Evolutionary conservation across 1,140 invertebrate genomes (phyloP), one percentile per base, ranked within the genome.

Genomic region (Gryllus bimaculatus): DNA sequence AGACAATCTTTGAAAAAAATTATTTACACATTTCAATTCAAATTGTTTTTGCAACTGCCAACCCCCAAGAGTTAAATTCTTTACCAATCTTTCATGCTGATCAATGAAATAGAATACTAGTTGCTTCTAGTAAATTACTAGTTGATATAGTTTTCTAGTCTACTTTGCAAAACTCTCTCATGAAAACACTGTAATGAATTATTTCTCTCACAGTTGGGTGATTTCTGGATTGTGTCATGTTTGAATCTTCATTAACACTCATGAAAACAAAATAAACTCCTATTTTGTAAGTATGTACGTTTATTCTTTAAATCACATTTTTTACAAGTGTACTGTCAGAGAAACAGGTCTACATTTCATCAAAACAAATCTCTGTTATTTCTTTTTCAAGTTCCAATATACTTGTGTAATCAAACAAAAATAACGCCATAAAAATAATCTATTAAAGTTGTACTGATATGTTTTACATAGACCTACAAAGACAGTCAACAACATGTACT

Each of bases 381-480:
- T 66, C 18, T 66, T 66, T 66, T 13, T 66, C 54, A 13, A 13
- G 54, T 13, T 13, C 54, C 10, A 66, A 18, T 66, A 13, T 66
- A 66, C 54, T 66, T 66, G 54, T 13, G 54, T 66, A 66, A 66
- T 10, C 54, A 66, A 66, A 66, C 54, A 66, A 66, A 66, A 66
- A 66, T 66, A 66, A 66, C 18, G 54, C 10, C 54, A 66, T 66
- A 66, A 66, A 66, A 66, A 66, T 66, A 66, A 66, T 66, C 54
- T 66, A 66, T 66, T 66, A 18, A 66, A 18, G 54, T 66, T 66
- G 54, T 66, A 66, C 54, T 66, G 54, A 66, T 66, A 66, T 66
- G 54, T 66, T 66, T 66, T 66, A 66, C 54, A 66, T 66, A 66
- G 54, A 66, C 54, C 54, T 66, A 66, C 54, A 66, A 66, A 66